Evolutionary conservation across 2,113 vertebrate genomes (phyloP).

Genomic region (Notechis scutatus): DNA sequence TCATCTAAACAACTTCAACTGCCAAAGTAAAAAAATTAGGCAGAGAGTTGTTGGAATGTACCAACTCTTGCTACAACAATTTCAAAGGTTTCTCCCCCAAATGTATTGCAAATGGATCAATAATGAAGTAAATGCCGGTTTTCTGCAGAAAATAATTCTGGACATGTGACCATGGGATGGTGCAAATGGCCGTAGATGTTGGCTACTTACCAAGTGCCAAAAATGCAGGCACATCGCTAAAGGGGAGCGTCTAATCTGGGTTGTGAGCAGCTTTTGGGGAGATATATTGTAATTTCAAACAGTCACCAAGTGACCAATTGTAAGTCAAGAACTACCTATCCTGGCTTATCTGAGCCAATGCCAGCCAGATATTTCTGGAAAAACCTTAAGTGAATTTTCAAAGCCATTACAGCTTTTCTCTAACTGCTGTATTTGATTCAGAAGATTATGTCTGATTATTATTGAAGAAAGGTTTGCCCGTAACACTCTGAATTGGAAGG

Average conservation of each 20-base stretch:
- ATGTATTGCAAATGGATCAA: background rate
- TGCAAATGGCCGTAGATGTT: background rate
- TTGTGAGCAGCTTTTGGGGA: background rate
- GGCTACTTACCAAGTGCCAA: background rate
- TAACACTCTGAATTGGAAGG: background rate
- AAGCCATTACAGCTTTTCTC: background rate
- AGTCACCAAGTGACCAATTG: no score
- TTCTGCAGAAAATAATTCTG: background rate
- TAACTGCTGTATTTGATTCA: background rate
- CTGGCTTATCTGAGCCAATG: background rate
- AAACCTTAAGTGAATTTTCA: background rate
- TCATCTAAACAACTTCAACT: background rate
- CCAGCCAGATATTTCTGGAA: background rate
- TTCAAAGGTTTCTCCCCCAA: background rate
- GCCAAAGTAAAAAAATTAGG: background rate
- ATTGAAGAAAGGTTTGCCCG: background rate
- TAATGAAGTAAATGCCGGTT: background rate
- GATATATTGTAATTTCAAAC: background rate
- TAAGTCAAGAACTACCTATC: background rate
- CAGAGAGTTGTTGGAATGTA: background rate
- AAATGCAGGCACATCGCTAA: background rate
- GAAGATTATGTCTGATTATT: background rate
- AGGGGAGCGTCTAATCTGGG: background rate
- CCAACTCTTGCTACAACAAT: no score
- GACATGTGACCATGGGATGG: background rate